Evolutionary conservation across 2,797 vertebrate genomes (phyloP).

Genomic region (Pseudomugil tenellus): DNA sequence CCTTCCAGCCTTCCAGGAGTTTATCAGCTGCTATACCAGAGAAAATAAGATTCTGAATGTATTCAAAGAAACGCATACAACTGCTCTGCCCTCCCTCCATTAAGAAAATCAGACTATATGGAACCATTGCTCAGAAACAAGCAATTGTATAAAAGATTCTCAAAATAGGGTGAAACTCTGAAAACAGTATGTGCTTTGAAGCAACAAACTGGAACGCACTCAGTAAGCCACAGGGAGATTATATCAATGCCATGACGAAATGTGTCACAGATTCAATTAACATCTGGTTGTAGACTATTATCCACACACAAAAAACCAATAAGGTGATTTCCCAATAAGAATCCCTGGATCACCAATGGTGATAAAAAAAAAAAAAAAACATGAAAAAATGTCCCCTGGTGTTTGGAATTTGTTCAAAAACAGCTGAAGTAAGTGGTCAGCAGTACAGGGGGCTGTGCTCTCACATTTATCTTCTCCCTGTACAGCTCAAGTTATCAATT

Average conservation of each 20-base stretch:
- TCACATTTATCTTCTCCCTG: neutral
- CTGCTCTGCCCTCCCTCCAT: too few species aligned
- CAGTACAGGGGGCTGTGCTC: neutral
- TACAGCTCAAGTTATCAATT: constrained; percentile 2
- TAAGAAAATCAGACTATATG: too few species aligned
- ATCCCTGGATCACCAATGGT: neutral
- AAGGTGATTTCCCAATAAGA: neutral
- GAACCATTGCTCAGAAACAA: neutral
- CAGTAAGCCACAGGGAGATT: neutral
- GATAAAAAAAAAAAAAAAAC: neutral
- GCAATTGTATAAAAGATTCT: neutral
- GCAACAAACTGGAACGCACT: neutral
- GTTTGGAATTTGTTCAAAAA: neutral
- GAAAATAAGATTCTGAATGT: too few species aligned
- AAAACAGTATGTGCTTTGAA: neutral
- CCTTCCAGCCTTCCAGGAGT: too few species aligned
- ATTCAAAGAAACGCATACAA: too few species aligned
- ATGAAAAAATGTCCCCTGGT: neutral
- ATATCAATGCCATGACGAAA: neutral
- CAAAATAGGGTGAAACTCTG: neutral
- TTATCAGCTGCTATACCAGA: too few species aligned
- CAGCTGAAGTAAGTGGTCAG: neutral
- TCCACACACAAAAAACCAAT: neutral
- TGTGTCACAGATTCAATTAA: neutral
- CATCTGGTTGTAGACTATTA: neutral